Base-by-base conservation (phyloP, 2,113 vertebrate genomes). In the Oreochromis niloticus region DNA sequence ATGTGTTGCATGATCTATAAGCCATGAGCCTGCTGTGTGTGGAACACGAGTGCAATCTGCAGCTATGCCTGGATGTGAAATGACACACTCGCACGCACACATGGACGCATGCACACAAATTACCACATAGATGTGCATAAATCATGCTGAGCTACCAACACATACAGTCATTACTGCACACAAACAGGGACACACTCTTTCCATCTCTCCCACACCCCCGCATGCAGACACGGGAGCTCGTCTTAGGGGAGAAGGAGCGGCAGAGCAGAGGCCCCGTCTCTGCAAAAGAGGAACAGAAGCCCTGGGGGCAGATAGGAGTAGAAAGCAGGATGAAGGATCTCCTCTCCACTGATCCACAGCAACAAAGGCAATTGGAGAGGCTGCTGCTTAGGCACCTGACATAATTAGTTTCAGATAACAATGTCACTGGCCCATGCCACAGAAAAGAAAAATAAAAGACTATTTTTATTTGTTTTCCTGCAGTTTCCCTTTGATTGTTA, bases 361-460 rank as follows among this genome's bases (percentile, higher is more conserved):
- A 88, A 95, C 93, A 93, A 95, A 95, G 93, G 87, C 81, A 81
- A 89, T 89, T 91, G 88, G 55, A 88, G 80, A 85, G 59, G 87
- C 83, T 71, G 63, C 87, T 82, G 91, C 92, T 92, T 89, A 88
- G 84, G 89, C 91, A 88, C 48, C 50, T 61, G 19, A 87, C 63
- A 88, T 93, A 91, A 95, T 95, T 93, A 92, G 88, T 91, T 94
- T 92, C 63, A 91, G 92, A 95, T 95, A 93, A 91, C 88, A 90
- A 71, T 87, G 88, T 93, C 80, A 81, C 27, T 88, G 59, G 86
- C 68, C 80, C 46, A 41, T 80, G 66, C 55, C 71, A 54, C 5
- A 66, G 19, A 54, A 8, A 84, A 66, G 55, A 5, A 2, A 46
- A 41, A 84, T 41, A 57, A 87, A n/a, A 54, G 79, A 50, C 3